These are phyloP conservation scores for Pangasius djambal DNA, from an alignment of 2,797 vertebrate genomes.

Conservation along the genomic window DNA sequence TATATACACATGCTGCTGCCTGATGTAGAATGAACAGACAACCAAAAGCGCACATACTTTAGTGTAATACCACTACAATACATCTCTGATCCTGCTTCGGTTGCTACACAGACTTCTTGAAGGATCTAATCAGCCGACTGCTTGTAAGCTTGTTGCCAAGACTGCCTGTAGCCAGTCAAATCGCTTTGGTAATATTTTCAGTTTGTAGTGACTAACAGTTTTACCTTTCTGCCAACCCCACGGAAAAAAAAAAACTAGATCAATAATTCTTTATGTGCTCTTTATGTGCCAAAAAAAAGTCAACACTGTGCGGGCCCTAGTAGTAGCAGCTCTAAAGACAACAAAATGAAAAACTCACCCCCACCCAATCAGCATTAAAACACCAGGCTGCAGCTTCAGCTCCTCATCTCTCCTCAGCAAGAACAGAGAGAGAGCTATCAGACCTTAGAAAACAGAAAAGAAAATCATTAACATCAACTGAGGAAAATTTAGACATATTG, in stretches of 20 bases:
- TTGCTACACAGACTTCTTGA: background rate
- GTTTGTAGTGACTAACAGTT: background rate
- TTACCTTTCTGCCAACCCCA: background rate
- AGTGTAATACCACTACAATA: background rate
- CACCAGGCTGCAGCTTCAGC: slow-evolving; percentile 76
- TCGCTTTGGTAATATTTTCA: background rate
- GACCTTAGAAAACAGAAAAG: slow-evolving; percentile 71
- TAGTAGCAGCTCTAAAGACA: background rate
- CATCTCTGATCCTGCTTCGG: background rate
- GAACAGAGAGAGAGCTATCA: slow-evolving; percentile 88
- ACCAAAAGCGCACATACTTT: background rate
- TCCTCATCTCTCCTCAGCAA: slow-evolving; percentile 81
- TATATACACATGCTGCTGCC: background rate
- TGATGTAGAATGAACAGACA: background rate
- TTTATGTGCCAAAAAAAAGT: background rate
- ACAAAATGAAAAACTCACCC: slow-evolving; percentile 80
- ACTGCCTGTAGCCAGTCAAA: background rate
- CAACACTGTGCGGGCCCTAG: background rate
- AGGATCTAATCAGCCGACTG: background rate
- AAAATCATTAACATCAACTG: background rate
- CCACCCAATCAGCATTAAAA: slow-evolving; percentile 88
- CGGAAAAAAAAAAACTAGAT: too few species aligned
- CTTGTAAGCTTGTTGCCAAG: background rate
- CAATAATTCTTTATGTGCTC: background rate
- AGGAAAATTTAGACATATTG: background rate